Base-by-base conservation (phyloP, 2,113 vertebrate species). In the Bagarius yarrelli region DNA sequence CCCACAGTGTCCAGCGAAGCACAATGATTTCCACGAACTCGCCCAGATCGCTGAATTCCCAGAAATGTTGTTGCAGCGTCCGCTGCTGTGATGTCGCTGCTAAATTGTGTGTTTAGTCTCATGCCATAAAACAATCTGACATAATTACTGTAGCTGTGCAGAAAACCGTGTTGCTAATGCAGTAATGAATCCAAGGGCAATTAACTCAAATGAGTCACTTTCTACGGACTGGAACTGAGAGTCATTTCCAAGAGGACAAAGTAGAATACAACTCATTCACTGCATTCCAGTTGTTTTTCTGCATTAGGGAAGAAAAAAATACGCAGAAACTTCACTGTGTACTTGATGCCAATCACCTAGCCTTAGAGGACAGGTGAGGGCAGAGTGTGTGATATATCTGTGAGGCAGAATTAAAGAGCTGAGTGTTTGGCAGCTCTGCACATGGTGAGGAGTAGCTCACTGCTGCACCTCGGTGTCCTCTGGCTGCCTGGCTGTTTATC, bases 401-500 rank as follows among this genome's bases (percentile, higher is more conserved):
- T 57, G 34, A 25, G 40, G 67, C 66, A 55, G 32, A 74, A 78
- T 73, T 74, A 78, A 84, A 47, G 25, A 36, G 69, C 61, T 59
- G 80, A 79, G 75, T 73, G 32, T 81, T 76, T 70, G 27, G 23
- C 75, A 72, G 76, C 60, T 61, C 23, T 64, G 80, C 40, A 25
- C 23, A 69, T 53, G 56, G 80, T 85, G 61, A 85, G 53, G 69
- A 81, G 61, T 30, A 66, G 32, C 52, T 66, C 67, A 69, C 56
- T 59, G 70, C 79, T 12, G 64, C 59, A 81, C 56, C 76, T 50
- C 47, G 12, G 19, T 81, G 83, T 83, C 84, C 84, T 85, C 81
- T 79, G 79, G 16, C 69, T 64, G 83, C 83, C 80, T 72, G 84
- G 53, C 60, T 80, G 75, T 86, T 82, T 80, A 87, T 87, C 85